A percentile compares a stretch with the other conserved stretches of the same genome.
These are phyloP conservation scores for Petrosia ficiformis DNA, from an alignment of 37 sponge, comb jelly and placozoan species.

Conservation along the genomic window DNA sequence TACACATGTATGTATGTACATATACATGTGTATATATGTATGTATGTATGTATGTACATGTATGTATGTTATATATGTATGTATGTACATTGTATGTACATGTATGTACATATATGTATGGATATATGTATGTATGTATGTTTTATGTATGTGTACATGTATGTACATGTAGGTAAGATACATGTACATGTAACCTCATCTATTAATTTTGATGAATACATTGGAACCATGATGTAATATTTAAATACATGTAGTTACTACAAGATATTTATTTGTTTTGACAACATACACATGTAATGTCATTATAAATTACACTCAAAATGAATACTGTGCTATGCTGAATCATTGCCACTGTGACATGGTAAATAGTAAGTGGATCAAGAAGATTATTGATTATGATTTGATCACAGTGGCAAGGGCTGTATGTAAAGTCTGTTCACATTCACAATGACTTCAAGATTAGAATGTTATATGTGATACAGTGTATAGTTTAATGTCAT, in stretches of 20 bases:
- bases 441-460: too few relatives aligned
- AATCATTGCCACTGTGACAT: not conserved
- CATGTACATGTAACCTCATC: not conserved
- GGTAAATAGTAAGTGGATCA: too few relatives aligned
- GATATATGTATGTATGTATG: not conserved
- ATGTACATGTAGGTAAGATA: not conserved
- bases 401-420: too few relatives aligned
- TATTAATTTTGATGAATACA: not conserved
- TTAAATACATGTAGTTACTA: not conserved
- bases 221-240: not conserved
- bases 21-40: not conserved
- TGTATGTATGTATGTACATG: not conserved
- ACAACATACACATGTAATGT: not conserved
- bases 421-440: too few relatives aligned
- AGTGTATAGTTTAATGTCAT: too few relatives aligned
- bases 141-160: not conserved
- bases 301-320: not conserved
- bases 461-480: too few relatives aligned
- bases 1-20: conserved; percentile 2
- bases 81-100: conserved; percentile 2
- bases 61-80: too few relatives aligned
- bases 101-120: too few relatives aligned
- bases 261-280: too few relatives aligned
- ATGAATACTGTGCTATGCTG: not conserved
- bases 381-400: too few relatives aligned